Conservation (phyloP, 2,113 vertebrate species). For the Syrmaticus mikado region DNA sequence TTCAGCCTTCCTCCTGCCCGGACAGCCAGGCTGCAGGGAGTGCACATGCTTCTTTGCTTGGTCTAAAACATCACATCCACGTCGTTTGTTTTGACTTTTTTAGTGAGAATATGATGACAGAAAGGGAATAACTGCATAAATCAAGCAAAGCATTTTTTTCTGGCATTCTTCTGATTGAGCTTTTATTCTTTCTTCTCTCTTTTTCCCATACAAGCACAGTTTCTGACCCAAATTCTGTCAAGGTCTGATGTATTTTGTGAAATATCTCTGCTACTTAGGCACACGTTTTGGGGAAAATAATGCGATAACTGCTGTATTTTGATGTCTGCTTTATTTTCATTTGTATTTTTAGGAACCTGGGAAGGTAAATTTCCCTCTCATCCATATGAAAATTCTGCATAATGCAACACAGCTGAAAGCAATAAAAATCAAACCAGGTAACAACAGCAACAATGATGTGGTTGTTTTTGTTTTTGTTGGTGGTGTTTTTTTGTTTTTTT, state of each 20-base stretch:
- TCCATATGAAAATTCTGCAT: neutral
- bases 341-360: neutral
- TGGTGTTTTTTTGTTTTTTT: too few species aligned
- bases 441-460: neutral
- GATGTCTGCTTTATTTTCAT: conserved; percentile 1
- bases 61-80: neutral
- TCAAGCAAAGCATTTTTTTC: conserved; percentile 1
- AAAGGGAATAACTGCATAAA: conserved; percentile 34
- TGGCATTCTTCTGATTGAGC: neutral
- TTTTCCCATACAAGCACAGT: conserved; percentile 2
- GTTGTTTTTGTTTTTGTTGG: too few species aligned
- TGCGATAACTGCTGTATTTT: neutral
- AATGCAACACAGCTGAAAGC: neutral
- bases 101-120: neutral
- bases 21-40: neutral
- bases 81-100: neutral
- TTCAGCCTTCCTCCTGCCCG: neutral
- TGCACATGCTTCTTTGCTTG: neutral
- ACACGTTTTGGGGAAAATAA: neutral
- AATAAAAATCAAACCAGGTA: neutral
- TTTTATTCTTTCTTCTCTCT: conserved; percentile 12
- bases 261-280: conserved; percentile 14
- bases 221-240: conserved; percentile 24
- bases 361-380: neutral
- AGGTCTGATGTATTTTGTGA: conserved; percentile 11